phyloP scores from a whole-genome alignment of 2,113 vertebrate genomes.

The Campylomormyrus numenius region DNA sequence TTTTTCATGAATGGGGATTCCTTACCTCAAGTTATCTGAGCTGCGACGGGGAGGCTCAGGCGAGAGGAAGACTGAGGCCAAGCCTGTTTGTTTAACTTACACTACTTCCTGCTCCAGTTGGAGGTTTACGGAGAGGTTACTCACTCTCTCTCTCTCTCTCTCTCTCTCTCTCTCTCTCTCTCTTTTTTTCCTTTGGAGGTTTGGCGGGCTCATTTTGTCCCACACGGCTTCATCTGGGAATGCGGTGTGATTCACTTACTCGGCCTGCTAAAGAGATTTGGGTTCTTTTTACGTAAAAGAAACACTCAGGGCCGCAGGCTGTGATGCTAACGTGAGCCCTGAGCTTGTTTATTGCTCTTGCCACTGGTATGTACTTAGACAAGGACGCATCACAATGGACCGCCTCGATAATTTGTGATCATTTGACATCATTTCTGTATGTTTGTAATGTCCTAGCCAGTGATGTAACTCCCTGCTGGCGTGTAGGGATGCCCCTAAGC shows the following conservation, averaged over 20 bases:
- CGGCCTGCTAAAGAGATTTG: not conserved
- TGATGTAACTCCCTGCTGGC: not conserved
- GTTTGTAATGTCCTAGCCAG: not conserved
- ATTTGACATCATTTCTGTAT: not conserved
- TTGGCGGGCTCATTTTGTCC: not conserved
- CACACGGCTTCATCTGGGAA: not conserved
- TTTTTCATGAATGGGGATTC: constrained; percentile 43
- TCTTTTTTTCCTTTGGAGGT: not conserved
- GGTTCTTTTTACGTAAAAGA: not conserved
- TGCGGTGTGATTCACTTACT: not conserved
- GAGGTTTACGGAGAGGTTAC: constrained; percentile 27
- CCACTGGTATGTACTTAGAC: not conserved
- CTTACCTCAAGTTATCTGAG: constrained; percentile 33
- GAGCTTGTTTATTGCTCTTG: not conserved
- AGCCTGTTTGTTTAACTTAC: constrained; percentile 39
- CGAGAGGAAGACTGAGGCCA: constrained; percentile 18
- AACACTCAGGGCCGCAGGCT: not conserved
- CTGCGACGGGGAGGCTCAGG: constrained; percentile 23
- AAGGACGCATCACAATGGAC: not conserved
- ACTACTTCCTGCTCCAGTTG: constrained; percentile 32
- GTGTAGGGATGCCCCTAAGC: not conserved
- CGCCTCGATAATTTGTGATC: not conserved
- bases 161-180: constrained; percentile 3
- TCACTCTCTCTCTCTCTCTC: constrained; percentile 8
- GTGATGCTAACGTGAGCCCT: not conserved